phyloP scores from a whole-genome alignment of 2,113 vertebrate species.

The Xiphophorus maculatus region DNA sequence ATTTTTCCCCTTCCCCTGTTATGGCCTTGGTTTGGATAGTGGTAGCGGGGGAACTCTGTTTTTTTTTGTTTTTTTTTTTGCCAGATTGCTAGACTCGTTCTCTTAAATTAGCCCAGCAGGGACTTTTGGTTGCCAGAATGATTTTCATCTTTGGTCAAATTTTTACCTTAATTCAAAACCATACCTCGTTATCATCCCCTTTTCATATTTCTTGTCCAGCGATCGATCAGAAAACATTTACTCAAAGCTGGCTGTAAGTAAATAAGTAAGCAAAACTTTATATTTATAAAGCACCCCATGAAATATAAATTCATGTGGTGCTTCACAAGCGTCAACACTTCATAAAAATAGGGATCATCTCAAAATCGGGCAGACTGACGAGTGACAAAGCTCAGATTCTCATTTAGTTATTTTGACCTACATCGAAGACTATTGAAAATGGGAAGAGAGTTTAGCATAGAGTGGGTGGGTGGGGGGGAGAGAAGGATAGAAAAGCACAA shows the following conservation, averaged over 20 bases:
- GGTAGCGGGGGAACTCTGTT: slow-evolving; percentile 30
- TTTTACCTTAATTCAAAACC: slow-evolving; percentile 35
- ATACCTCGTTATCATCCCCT: slow-evolving; percentile 9
- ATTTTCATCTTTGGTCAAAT: slow-evolving; percentile 31
- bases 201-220: slow-evolving; percentile 12
- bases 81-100: slow-evolving; percentile 55
- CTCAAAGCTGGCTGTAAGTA: slow-evolving; percentile 12
- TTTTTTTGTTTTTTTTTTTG: slow-evolving; percentile 58
- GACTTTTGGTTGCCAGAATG: slow-evolving; percentile 51
- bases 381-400: slow-evolving; percentile 28
- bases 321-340: no score
- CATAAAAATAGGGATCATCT: slow-evolving; percentile 38
- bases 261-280: background rate
- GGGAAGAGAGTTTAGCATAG: background rate
- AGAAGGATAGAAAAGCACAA: slow-evolving; percentile 24
- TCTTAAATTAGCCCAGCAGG: slow-evolving; percentile 72
- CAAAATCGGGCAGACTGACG: slow-evolving; percentile 28
- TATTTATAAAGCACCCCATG: no score
- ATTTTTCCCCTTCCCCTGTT: slow-evolving; percentile 34
- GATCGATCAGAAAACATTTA: slow-evolving; percentile 55
- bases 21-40: slow-evolving; percentile 53
- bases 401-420: background rate
- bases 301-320: no score
- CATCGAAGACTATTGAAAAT: slow-evolving; percentile 8
- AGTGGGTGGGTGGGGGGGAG: background rate